phyloP scores from a whole-genome alignment of 2,888 invertebrate genomes.

The Deroplatys truncata region DNA sequence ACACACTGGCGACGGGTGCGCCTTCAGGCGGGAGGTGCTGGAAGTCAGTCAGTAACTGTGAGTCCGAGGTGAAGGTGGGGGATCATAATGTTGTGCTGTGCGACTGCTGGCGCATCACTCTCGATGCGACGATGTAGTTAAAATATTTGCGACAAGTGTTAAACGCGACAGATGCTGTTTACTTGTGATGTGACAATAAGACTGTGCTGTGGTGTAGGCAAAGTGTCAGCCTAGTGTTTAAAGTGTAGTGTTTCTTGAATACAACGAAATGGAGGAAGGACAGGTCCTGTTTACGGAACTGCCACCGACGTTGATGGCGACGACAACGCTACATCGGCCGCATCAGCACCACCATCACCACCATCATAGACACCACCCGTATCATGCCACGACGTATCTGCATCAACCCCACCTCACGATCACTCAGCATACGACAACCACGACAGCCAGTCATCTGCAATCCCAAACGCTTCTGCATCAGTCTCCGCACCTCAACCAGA shows the following conservation, averaged over 20 bases:
- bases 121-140: background rate
- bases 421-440: conserved; percentile 39
- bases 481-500: conserved; percentile 33
- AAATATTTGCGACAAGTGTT: background rate
- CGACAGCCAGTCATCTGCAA: conserved; percentile 60
- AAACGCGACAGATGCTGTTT: background rate
- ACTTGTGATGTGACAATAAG: background rate
- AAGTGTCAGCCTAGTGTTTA: background rate
- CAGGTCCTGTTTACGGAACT: conserved; percentile 56
- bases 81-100: background rate
- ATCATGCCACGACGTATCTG: conserved; percentile 33
- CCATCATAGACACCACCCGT: conserved; percentile 44
- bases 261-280: conserved; percentile 46
- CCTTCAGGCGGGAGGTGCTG: conserved; percentile 8
- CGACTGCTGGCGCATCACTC: background rate
- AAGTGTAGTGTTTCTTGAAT: background rate
- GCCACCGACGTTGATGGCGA: conserved; percentile 52
- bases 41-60: conserved; percentile 22
- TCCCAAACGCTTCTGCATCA: conserved; percentile 62
- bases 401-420: conserved; percentile 41
- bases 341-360: conserved; percentile 47
- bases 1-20: conserved; percentile 17
- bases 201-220: background rate
- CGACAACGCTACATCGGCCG: conserved; percentile 36
- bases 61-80: conserved; percentile 12